Conservation (phyloP, 2,888 invertebrate species). For the Galerucella pusilla region DNA sequence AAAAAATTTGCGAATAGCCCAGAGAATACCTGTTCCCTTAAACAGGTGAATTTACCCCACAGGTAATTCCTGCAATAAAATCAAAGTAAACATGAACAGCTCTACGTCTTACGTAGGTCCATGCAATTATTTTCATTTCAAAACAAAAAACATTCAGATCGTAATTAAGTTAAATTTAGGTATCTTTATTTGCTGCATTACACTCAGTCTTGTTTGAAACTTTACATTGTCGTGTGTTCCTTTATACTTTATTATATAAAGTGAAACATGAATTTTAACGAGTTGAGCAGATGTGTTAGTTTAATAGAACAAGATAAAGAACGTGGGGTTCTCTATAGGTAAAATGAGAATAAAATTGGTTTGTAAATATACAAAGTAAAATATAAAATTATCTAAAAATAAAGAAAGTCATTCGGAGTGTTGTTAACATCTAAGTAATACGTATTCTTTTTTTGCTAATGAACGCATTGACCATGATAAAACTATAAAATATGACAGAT, state of each 20-base stretch:
- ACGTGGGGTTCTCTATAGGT: constrained; percentile 11
- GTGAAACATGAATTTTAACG: background rate
- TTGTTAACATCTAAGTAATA: too few species aligned
- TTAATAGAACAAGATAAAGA: constrained; percentile 44
- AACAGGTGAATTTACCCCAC: too few species aligned
- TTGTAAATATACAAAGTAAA: too few species aligned
- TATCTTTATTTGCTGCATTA: background rate
- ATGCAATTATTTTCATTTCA: background rate
- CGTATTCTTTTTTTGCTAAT: too few species aligned
- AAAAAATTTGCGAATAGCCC: too few species aligned
- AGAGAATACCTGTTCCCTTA: too few species aligned
- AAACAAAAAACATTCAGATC: constrained; percentile 3
- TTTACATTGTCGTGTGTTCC: background rate
- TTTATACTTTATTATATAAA: background rate
- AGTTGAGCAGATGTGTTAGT: constrained; percentile 45
- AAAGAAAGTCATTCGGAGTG: too few species aligned
- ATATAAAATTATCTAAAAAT: too few species aligned
- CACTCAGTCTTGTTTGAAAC: background rate
- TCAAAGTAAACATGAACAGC: too few species aligned
- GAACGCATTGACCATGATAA: too few species aligned
- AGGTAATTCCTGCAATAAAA: too few species aligned
- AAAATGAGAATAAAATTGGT: background rate
- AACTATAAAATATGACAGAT: too few species aligned
- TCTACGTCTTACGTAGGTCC: background rate
- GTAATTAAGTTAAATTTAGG: constrained; percentile 9